Conservation (phyloP, 2,113 vertebrate species). For the Heliornis fulica region DNA sequence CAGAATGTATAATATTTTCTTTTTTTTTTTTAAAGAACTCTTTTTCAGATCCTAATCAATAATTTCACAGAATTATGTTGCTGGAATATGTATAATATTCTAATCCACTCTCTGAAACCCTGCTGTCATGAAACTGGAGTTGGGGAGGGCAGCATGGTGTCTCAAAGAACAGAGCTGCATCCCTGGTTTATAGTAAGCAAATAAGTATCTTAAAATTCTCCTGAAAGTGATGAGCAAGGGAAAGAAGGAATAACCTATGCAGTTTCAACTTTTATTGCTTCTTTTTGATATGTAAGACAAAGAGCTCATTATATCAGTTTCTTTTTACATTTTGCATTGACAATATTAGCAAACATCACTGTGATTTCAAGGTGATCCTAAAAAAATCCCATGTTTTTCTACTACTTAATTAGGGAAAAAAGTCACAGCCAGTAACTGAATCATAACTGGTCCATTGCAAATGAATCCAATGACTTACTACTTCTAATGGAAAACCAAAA, state of each 20-base stretch:
- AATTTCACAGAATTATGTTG: not conserved
- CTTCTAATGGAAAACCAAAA: not conserved
- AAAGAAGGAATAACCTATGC: not conserved
- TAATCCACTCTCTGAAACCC: not conserved
- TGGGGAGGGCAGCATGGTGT: not conserved
- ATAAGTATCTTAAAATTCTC: not conserved
- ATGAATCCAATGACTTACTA: not conserved
- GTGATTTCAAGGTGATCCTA: not conserved
- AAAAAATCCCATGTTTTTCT: not conserved
- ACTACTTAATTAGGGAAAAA: not conserved
- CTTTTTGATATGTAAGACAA: not conserved
- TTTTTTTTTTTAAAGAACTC: no score
- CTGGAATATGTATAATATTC: not conserved
- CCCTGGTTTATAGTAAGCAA: not conserved
- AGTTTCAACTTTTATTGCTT: not conserved
- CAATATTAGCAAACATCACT: not conserved
- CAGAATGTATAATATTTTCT: no score
- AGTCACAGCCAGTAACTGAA: not conserved
- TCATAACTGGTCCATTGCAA: not conserved
- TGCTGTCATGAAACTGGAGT: not conserved
- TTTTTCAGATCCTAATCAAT: not conserved
- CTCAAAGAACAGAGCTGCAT: not conserved
- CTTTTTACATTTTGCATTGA: not conserved
- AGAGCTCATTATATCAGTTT: not conserved
- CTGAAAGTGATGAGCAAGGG: not conserved